Conservation (phyloP, 64 coral and sea anemone genomes). For the Montipora foliosa region DNA sequence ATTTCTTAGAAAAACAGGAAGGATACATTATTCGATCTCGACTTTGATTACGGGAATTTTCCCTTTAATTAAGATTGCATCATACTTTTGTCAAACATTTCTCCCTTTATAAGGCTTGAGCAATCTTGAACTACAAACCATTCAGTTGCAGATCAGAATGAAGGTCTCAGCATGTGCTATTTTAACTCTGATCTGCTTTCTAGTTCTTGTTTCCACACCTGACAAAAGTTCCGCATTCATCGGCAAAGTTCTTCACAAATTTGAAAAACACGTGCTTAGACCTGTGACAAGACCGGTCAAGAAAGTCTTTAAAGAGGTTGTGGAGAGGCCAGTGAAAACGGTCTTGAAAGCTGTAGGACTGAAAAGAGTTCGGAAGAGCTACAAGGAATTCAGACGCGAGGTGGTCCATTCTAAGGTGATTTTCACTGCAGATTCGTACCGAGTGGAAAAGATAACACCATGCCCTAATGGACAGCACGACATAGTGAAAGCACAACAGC, state of each 20-base stretch:
- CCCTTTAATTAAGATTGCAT: not conserved
- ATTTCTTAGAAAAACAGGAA: conserved; percentile 2
- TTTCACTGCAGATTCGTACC: conserved; percentile 75
- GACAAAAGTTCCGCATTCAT: not conserved
- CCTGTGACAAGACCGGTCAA: conserved; percentile 49
- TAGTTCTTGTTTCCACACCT: not conserved
- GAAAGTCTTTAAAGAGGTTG: conserved; percentile 57
- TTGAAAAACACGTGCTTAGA: conserved; percentile 43
- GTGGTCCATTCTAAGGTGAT: conserved; percentile 53
- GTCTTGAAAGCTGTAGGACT: conserved; percentile 51
- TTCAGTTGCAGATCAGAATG: not conserved
- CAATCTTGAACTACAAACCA: too few relatives aligned
- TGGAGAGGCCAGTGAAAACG: conserved; percentile 64
- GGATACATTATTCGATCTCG: not conserved
- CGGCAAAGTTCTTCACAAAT: too few relatives aligned
- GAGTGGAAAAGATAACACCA: conserved; percentile 67
- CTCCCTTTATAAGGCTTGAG: not conserved
- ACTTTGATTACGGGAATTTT: not conserved
- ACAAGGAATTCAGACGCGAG: conserved; percentile 67
- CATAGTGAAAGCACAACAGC: conserved; percentile 73
- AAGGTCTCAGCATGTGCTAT: not conserved
- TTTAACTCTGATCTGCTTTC: not conserved
- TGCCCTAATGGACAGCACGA: conserved; percentile 75
- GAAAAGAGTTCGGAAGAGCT: conserved; percentile 65
- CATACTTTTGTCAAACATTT: not conserved